phyloP scores from a whole-genome alignment of 2,113 vertebrate species.

The Pavo muticus region DNA sequence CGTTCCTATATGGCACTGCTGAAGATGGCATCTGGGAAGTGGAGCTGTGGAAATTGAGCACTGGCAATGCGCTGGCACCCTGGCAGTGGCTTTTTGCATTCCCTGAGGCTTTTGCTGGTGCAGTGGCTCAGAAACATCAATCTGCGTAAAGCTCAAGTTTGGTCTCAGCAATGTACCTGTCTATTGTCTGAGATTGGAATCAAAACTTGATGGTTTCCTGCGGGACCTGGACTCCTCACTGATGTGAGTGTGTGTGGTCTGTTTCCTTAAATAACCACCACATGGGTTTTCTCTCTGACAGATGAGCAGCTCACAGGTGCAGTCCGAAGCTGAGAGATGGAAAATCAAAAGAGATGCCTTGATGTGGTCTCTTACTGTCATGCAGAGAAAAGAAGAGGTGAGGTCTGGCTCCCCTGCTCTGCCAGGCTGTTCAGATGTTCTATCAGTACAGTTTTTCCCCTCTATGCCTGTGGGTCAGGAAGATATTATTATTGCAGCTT shows the following conservation, averaged over 20 bases:
- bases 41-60: not conserved
- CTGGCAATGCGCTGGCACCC: not conserved
- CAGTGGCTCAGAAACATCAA: not conserved
- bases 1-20: not conserved
- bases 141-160: not conserved
- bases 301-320: constrained; percentile 35
- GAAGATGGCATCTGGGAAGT: not conserved
- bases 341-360: constrained; percentile 3
- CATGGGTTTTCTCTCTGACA: constrained; percentile 17
- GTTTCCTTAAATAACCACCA: constrained; percentile 11
- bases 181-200: not conserved
- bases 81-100: not conserved
- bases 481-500: not conserved
- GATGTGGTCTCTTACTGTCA: not conserved
- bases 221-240: not conserved
- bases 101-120: not conserved
- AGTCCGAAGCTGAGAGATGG: not conserved
- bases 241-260: not conserved
- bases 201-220: not conserved
- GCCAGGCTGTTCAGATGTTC: not conserved
- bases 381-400: not conserved
- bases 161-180: not conserved
- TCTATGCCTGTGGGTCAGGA: not conserved
- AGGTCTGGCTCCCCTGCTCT: not conserved
- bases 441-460: not conserved